Evolutionary conservation across 2,113 vertebrate species (phyloP), one percentile per base, ranked within the genome.

Genomic region (Sander vitreus): DNA sequence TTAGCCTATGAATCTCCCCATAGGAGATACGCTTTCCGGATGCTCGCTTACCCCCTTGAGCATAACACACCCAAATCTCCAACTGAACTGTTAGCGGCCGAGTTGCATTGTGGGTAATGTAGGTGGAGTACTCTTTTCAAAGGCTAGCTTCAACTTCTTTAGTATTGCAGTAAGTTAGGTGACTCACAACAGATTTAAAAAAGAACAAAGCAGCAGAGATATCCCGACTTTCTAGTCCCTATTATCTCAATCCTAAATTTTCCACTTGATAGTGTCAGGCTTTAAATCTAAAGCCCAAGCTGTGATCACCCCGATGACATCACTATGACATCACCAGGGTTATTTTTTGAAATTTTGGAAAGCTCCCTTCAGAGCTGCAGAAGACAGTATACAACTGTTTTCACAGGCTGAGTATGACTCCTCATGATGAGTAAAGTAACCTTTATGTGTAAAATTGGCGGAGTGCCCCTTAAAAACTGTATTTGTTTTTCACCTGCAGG

Each of bases 401-500:
- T 47, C 8, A n/a, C 19, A 18, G 14, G 30, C 48, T 36, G 58
- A 48, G 36, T 3, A 23, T 3, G 55, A 62, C 47, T 65, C 8
- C 25, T 63, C 21, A 3, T 48, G 6, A 58, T 50, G 10, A 70
- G 3, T 30, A 47, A 55, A 45, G 6, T 73, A 23, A 68, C 30
- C n/a, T 13, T 15, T 6, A 25, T 57, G 5, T 33, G 9, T 45
- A 43, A 47, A 66, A 65, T 1, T 25, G n/a, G 13, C 53, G 6
- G 1, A 43, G 6, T 27, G 16, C 15, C 4, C 51, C 51, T 60
- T 67, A 58, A 30, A 74, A 45, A n/a, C 23, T 14, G 3, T 27
- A 0, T 11, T 4, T n/a, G 27, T 45, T 15, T 25, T 33, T 13
- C n/a, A 60, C 33, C 30, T 63, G 58, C 75, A 94, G 93, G 80